These are phyloP conservation scores for Nylanderia fulva DNA, from an alignment of 1,140 invertebrate genomes.

Conservation along the genomic window DNA sequence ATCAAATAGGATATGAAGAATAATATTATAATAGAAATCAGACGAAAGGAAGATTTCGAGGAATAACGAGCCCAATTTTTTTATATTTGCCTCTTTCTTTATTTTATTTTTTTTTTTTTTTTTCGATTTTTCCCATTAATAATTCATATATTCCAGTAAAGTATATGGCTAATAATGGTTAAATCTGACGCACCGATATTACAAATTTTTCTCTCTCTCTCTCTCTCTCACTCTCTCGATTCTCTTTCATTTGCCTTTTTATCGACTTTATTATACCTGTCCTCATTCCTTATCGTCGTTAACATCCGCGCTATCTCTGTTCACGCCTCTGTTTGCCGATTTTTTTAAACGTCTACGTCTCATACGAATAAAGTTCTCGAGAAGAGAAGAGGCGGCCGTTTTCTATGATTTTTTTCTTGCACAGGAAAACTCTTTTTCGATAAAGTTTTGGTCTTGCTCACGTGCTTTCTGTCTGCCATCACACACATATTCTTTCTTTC, in stretches of 20 bases:
- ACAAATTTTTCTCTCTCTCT: conserved; percentile 43
- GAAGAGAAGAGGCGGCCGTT: conserved; percentile 8
- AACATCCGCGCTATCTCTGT: not conserved
- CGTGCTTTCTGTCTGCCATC: not conserved
- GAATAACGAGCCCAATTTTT: not conserved
- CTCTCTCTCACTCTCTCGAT: too few relatives aligned
- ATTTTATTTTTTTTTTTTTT: conserved; percentile 69
- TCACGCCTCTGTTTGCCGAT: conserved; percentile 5
- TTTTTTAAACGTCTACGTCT: not conserved
- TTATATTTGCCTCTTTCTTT: conserved; percentile 72
- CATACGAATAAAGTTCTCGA: not conserved
- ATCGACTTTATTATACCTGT: conserved; percentile 9
- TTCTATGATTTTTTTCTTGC: not conserved
- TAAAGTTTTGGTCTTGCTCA: conserved; percentile 63
- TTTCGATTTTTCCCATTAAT: conserved; percentile 74
- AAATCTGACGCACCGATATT: conserved; percentile 63
- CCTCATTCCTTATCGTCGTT: conserved; percentile 5
- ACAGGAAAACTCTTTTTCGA: conserved; percentile 13
- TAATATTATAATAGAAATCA: too few relatives aligned
- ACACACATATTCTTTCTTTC: conserved; percentile 14
- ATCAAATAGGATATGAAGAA: not conserved
- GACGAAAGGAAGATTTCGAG: conserved; percentile 3
- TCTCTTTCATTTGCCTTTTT: conserved; percentile 33
- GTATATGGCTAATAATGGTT: conserved; percentile 73
- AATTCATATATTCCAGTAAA: conserved; percentile 79